Conservation (phyloP, 2,888 invertebrate species). For the Tetheella fluctuosa region DNA sequence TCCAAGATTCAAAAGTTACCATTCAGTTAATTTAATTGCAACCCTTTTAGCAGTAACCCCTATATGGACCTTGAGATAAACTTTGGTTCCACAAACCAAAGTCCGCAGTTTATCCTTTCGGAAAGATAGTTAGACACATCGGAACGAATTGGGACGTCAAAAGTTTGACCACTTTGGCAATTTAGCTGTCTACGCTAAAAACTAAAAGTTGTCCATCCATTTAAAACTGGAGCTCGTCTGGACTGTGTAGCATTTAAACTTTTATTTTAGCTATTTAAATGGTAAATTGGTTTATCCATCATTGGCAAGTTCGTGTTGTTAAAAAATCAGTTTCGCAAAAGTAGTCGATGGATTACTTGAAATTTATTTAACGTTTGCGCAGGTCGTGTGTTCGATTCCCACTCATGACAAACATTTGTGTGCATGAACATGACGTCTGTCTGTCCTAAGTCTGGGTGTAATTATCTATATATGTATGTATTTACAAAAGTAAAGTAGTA, state of each 20-base stretch:
- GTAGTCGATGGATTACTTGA: too few species aligned
- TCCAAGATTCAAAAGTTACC: background rate
- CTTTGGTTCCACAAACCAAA: background rate
- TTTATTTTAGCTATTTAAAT: background rate
- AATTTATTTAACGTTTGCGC: too few species aligned
- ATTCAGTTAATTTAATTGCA: background rate
- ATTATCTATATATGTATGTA: too few species aligned
- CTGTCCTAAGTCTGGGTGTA: too few species aligned
- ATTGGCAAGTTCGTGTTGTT: too few species aligned
- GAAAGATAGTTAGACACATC: background rate
- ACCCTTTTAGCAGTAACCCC: background rate
- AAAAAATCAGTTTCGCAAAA: too few species aligned
- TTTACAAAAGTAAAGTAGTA: too few species aligned
- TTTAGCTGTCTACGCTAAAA: constrained; percentile 20
- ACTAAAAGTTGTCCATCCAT: constrained; percentile 23
- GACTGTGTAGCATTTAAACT: background rate
- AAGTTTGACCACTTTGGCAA: constrained; percentile 13
- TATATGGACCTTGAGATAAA: background rate
- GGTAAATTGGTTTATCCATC: background rate
- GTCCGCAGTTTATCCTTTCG: background rate
- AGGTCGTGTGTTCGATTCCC: too few species aligned
- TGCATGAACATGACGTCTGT: too few species aligned
- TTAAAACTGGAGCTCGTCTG: constrained; percentile 10
- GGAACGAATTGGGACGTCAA: background rate
- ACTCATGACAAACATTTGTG: too few species aligned